Base-by-base conservation (phyloP, 2,113 vertebrate genomes). In the Sander lucioperca region DNA sequence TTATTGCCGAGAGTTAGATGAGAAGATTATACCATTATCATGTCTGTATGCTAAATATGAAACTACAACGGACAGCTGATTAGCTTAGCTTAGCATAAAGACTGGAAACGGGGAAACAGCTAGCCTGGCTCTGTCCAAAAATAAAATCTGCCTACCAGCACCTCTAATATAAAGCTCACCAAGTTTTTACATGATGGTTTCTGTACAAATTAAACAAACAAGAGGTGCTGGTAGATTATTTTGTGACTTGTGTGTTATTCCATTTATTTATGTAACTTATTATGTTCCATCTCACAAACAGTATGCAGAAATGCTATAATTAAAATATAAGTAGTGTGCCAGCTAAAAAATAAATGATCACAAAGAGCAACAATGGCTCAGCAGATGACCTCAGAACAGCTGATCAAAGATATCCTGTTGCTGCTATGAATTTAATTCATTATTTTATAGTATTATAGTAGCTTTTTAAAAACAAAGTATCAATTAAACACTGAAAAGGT, bases 51-150 rank as follows among this genome's bases (percentile, higher is more conserved):
- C 39, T 43, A 43, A 11, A 43, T 61, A 19, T 27, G 36, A 50
- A 61, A 30, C 16, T 27, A 14, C n/a, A 48, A 6, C 7, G 0
- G 2, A 43, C 21, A 64, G 30, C 59, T 19, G 15, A 48, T 19
- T 54, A 56, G 36, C 23, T 77, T 58, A 72, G 68, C 23, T 72
- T 65, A 75, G 73, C 25, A 64, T 53, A 21, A 43, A 54, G 33
- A 65, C 70, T 73, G 56, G 2, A 48, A 57, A 57, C 21, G 4
- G 11, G 30, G 50, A 70, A 58, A 27, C 36, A 14, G 70, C 7
- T 59, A 48, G 18, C 69, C 53, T 23, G 30, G 13, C 33, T 23
- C 36, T 39, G 36, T 39, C 36, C 36, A 39, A 39, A 39, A 39
- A 39, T 39, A 43, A 21, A 11, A 7, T 30, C 18, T 47, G 16